Percentiles rank a stretch among this genome's conserved stretches.
Conservation (phyloP, 2,113 vertebrate genomes). For the Hypanus sabinus region DNA sequence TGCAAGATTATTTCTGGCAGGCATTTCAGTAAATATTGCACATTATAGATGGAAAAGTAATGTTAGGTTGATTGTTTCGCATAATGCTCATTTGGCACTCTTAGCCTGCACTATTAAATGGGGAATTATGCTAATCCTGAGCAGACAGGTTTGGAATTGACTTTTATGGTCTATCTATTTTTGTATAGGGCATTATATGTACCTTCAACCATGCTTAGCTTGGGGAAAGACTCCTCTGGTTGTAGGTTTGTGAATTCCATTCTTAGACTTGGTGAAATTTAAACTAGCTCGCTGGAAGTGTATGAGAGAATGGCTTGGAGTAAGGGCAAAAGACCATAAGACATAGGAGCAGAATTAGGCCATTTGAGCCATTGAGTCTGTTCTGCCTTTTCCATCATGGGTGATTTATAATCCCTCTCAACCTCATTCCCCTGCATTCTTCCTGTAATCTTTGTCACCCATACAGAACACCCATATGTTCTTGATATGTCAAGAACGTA, state of each 20-base stretch:
- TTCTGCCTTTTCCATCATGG: not conserved
- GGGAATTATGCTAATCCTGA: no score
- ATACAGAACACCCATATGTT: no score
- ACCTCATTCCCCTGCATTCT: no score
- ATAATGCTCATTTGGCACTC: not conserved
- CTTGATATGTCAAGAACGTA: no score
- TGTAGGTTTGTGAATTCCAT: not conserved
- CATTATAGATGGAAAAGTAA: not conserved
- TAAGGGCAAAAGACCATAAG: no score
- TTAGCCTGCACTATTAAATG: not conserved
- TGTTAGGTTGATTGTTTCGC: not conserved
- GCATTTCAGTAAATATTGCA: not conserved
- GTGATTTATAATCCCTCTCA: no score
- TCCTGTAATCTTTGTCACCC: no score
- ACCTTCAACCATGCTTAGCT: not conserved
- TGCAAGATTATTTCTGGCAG: not conserved
- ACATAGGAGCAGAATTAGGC: no score
- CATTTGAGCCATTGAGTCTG: not conserved
- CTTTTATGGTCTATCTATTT: not conserved
- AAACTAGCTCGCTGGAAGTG: not conserved
- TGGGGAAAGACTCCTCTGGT: not conserved
- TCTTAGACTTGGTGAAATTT: not conserved
- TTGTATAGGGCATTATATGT: not conserved
- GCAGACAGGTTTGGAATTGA: not conserved
- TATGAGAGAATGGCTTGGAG: not conserved